A percentile compares a stretch with the other conserved stretches of the same genome.
phyloP scores from a whole-genome alignment of 2,797 vertebrate genomes.

The Melanogrammus aeglefinus region DNA sequence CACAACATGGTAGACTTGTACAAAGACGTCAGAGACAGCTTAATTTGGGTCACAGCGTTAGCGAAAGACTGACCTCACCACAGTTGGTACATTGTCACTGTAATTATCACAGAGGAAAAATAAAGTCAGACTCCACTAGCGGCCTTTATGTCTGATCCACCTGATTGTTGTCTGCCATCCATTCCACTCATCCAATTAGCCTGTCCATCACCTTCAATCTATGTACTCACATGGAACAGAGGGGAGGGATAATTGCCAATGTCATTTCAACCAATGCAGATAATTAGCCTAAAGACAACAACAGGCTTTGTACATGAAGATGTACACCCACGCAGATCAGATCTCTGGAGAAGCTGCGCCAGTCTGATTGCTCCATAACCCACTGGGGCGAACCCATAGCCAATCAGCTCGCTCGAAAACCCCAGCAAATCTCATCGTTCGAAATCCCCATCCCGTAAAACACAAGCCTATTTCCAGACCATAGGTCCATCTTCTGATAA shows the following conservation, averaged over 20 bases:
- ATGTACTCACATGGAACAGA: constrained; percentile 9
- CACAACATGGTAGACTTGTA: constrained; percentile 25
- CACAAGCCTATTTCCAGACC: no score
- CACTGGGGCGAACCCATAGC: no score
- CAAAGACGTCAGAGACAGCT: constrained; percentile 32
- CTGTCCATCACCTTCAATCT: constrained; percentile 35
- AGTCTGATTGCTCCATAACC: no score
- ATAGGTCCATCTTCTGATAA: neutral
- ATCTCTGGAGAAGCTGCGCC: no score
- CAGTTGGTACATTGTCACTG: constrained; percentile 53
- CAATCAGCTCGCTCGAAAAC: no score
- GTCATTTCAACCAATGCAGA: neutral
- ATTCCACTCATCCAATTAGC: constrained; percentile 55
- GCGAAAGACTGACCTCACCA: constrained; percentile 54
- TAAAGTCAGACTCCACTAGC: constrained; percentile 53
- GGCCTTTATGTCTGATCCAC: constrained; percentile 51
- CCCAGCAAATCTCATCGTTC: no score
- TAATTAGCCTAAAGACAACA: neutral
- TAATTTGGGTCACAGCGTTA: constrained; percentile 39
- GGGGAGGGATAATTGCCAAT: neutral
- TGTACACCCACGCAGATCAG: no score
- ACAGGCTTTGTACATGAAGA: no score
- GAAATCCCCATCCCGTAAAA: no score
- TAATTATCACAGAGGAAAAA: constrained; percentile 60
- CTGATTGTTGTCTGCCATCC: constrained; percentile 50